These are phyloP conservation scores for Onychomys leucogaster DNA, from an alignment of 2,797 vertebrate species.

Conservation along the genomic window DNA sequence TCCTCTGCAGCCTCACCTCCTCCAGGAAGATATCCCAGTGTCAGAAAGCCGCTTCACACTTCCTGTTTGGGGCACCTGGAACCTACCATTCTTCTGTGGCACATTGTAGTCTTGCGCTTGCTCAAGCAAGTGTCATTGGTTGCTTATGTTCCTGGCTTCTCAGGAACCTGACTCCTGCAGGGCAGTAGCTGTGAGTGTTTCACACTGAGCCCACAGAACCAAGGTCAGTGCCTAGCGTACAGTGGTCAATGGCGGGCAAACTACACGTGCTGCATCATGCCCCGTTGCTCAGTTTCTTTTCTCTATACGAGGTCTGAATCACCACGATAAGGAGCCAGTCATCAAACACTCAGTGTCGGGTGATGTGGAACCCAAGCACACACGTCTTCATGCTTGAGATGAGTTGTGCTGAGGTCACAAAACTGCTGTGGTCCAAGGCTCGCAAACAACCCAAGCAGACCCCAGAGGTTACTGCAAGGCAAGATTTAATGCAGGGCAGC, in stretches of 20 bases:
- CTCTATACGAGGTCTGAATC: background rate
- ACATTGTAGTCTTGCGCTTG: background rate
- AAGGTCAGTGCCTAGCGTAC: background rate
- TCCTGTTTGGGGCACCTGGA: background rate
- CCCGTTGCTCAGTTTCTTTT: conserved; percentile 23
- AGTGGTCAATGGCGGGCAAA: background rate
- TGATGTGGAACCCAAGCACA: background rate
- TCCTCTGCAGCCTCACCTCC: background rate
- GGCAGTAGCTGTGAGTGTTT: background rate
- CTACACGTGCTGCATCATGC: background rate
- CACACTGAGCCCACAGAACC: background rate
- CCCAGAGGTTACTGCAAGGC: background rate
- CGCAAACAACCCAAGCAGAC: background rate
- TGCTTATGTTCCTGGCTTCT: background rate
- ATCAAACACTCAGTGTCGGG: background rate
- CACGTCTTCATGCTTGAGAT: background rate
- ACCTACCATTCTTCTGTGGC: background rate
- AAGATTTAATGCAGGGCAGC: background rate
- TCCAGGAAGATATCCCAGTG: background rate
- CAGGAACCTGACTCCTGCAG: background rate
- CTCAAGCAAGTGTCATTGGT: background rate
- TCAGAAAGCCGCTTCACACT: background rate
- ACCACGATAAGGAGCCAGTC: background rate
- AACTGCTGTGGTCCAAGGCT: background rate
- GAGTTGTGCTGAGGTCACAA: background rate